Conservation (phyloP, 1,140 invertebrate species). For the Drosophila nikananu region DNA sequence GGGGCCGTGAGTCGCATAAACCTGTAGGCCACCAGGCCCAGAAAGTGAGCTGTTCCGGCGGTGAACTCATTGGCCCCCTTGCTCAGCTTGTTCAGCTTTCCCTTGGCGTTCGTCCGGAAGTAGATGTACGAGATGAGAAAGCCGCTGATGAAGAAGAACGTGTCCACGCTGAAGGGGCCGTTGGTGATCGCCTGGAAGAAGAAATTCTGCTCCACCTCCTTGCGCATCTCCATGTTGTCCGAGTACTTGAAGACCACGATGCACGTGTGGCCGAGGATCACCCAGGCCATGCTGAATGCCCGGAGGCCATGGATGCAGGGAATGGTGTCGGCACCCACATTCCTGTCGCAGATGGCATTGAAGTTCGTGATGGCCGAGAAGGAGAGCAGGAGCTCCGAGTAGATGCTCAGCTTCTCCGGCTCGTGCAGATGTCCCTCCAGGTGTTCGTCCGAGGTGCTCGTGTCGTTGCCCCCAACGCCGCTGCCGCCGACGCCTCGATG, state of each 20-base stretch:
- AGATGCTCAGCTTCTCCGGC: constrained; percentile 86
- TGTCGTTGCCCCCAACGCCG: constrained; percentile 83
- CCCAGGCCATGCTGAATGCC: constrained; percentile 96
- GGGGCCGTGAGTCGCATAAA: constrained; percentile 93
- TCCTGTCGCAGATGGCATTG: constrained; percentile 91
- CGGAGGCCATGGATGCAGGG: constrained; percentile 93
- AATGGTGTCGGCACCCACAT: constrained; percentile 92
- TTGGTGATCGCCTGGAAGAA: constrained; percentile 94
- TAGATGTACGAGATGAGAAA: constrained; percentile 93
- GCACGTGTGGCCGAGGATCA: constrained; percentile 95
- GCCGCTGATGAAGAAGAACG: constrained; percentile 94
- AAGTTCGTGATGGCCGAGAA: constrained; percentile 92
- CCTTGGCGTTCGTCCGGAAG: constrained; percentile 92
- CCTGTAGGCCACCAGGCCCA: constrained; percentile 92
- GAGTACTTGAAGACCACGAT: constrained; percentile 94
- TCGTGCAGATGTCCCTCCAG: constrained; percentile 86
- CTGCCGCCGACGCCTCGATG: constrained; percentile 69
- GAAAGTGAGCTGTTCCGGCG: constrained; percentile 90
- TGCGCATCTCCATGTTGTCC: constrained; percentile 92
- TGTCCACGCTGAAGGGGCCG: constrained; percentile 95
- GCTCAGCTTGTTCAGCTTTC: constrained; percentile 90
- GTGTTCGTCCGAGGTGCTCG: constrained; percentile 88
- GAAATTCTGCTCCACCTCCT: constrained; percentile 92
- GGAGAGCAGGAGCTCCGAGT: constrained; percentile 90
- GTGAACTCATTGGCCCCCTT: constrained; percentile 90